Base-by-base conservation (phyloP, 2,797 vertebrate genomes). In the Myotis findleyi region DNA sequence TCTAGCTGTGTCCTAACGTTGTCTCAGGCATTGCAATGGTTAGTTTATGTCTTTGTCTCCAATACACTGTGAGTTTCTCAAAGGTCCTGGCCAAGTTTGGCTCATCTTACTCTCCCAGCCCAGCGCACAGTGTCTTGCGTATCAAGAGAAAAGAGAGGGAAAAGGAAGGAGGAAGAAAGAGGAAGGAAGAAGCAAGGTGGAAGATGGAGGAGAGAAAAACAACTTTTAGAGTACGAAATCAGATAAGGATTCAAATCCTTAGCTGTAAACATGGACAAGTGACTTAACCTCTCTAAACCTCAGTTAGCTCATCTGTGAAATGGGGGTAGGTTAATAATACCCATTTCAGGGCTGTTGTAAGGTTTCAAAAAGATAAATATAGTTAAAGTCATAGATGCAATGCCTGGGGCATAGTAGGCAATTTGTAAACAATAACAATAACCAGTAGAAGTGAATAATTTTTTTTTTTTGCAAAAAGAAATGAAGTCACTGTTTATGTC, bases 371-470 rank as follows among this genome's bases (percentile, higher is more conserved):
- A 53, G 41, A 66, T n/a, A 57, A 80, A 47, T 68, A 76, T 12
- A 80, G 30, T 16, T 36, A 30, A 88, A 87, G 36, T 69, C 87
- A 73, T 10, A 81, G 64, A 80, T 51, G 21, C 7, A 87, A 79
- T 86, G n/a, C 18, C 87, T 66, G 6, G 21, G 6, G 5, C 71
- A 77, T 36, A 51, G 23, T 64, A 84, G 27, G 62, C 71, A 51
- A 53, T 33, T 79, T 83, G 82, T 79, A 96, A 93, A 95, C 64
- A 90, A 36, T 44, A 93, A 73, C 7, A 25, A 47, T 73, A 64
- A 75, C 57, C 62, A 47, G 72, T 76, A 53, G 17, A 64, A 95
- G 44, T 69, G n/a, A 89, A 79, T 49, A 38, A 4, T 53, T 47
- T 47, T 47, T 47, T 27, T 76, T 86, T 72, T 89, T 80, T 38